Base-by-base conservation (phyloP, 1,140 invertebrate genomes). In the Achroia grisella region DNA sequence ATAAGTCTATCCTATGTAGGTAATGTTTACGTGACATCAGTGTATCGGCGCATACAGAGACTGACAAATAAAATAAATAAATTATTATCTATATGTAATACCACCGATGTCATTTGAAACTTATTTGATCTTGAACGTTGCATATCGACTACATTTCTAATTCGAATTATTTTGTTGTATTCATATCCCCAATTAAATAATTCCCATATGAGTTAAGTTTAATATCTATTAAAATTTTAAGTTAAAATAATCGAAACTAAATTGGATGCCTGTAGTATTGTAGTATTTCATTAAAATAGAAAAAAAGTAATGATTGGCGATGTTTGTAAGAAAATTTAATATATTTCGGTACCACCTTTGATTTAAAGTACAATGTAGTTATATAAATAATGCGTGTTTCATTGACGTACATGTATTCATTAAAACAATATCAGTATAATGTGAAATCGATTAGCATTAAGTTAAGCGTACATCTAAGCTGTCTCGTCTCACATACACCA, bases 281-380 rank as follows among this genome's bases (percentile, higher is more conserved):
- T 77, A 79, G 62, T 76, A 23, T 74, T 64, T 78, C 58, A 37
- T 17, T 77, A 70, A 77, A 77, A 52, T 75, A 67, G 61, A 70
- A 63, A 66, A 37, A 17, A 17, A 37, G 17, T 23, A 44, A 59
- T 52, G 66, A 80, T 83, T 81, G 77, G 77, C 75, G 71, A 77
- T 78, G 66, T 23, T 23, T 23, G 17, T 75, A 74, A 71, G 67
- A 66, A 69, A 69, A 56, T 71, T 67, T 64, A 74, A 83, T 81
- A 81, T 78, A 79, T 82, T 83, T 83, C 63, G 80, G 77, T 80
- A 84, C 80, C 80, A 84, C 80, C 80, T 84, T 81, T 84, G 77
- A 80, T 64, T 84, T 81, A 81, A 80, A 84, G 80, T 84, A 84
- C 80, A 84, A 84, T 65, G 62, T 84, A 84, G 77, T 71, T 79